phyloP scores from a whole-genome alignment of 2,888 invertebrate genomes.

The Phanerotoma sp. region DNA sequence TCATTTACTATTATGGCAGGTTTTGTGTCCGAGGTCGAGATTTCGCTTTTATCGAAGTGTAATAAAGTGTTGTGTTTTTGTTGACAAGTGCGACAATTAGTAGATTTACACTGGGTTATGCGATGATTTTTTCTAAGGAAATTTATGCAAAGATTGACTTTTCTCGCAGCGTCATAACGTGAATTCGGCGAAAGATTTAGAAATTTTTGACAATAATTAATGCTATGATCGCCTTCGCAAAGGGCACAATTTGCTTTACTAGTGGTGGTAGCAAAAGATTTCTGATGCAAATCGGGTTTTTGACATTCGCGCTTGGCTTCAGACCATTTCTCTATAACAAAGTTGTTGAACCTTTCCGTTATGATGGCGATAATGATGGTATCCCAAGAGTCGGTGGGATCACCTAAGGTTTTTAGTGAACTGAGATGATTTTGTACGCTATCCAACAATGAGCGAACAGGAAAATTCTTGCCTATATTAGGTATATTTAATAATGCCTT shows the following conservation, averaged over 20 bases:
- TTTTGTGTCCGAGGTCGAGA: too few species aligned
- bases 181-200: background rate
- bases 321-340: background rate
- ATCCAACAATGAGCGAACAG: background rate
- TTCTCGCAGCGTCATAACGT: background rate
- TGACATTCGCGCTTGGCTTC: background rate
- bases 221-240: background rate
- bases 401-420: background rate
- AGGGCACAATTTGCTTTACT: background rate
- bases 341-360: background rate
- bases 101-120: background rate
- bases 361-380: background rate
- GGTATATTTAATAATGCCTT: background rate
- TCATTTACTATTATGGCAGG: background rate
- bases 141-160: background rate
- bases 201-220: background rate
- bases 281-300: background rate
- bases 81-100: background rate
- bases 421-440: background rate
- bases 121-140: background rate
- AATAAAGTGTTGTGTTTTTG: background rate
- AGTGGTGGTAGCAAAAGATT: background rate
- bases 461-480: background rate
- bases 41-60: background rate
- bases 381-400: background rate